Evolutionary conservation across 2,113 vertebrate genomes (phyloP), one percentile per base, ranked within the genome.

Genomic region (Scopus umbretta): DNA sequence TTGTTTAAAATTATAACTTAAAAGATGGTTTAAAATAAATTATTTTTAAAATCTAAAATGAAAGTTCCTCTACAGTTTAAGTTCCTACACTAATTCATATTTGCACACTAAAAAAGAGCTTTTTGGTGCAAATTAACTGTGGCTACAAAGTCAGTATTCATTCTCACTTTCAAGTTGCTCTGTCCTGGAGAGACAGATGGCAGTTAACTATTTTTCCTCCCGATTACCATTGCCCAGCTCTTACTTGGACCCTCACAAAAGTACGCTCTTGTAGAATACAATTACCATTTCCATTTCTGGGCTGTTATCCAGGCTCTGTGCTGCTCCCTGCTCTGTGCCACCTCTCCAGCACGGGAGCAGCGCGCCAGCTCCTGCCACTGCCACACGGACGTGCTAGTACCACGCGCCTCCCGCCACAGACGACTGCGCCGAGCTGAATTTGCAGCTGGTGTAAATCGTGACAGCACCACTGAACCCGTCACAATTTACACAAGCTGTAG

Each of bases 361-460:
- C 2, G 2, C 40, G 81, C 66, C 79, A 56, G 66, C 70, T 70
- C 36, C 86, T n/a, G 66, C 47, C 56, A 7, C 86, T n/a, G 66
- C 47, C 56, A 7, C 52, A 32, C 0, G 2, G n/a, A 27, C 8
- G 3, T 42, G 42, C 42, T 9, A 10, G 78, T 27, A 42, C 67
- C 59, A n/a, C 65, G 22, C n/a, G 4, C 59, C n/a, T 29, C 83
- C 36, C 71, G 16, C 27, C 14, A 1, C 38, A 34, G 10, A 16
- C 2, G 5, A 9, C 63, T 19, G 4, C 0, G 16, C 34, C 11
- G 8, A 38, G 36, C 55, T 42, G n/a, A 4, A 40, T 27, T 7
- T 56, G 71, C 61, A 61, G 71, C 71, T 56, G 50, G 26, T 27
- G 38, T 23, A n/a, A 71, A 58, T 7, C 3, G 3, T 19, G 53